Evolutionary conservation across 2,888 invertebrate species (phyloP).

Genomic region (Drosophila antonietae): DNA sequence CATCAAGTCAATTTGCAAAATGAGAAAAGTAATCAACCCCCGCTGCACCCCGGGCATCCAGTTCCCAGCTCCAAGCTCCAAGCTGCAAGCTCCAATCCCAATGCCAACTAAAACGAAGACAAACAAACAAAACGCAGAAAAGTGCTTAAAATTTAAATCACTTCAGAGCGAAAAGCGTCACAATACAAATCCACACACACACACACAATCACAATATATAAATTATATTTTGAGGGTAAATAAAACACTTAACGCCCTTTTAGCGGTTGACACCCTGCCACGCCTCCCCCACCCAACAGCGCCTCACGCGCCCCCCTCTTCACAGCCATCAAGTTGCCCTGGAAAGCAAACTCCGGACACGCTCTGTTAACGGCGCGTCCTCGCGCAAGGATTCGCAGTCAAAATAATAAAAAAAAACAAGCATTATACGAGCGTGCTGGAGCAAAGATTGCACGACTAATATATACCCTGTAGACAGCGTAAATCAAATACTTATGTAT

Average conservation of each 20-base stretch:
- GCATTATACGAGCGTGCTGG: not conserved
- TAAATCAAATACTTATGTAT: not conserved
- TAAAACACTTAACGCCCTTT: conserved; percentile 80
- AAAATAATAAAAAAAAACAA: conserved; percentile 16
- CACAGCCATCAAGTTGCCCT: conserved; percentile 15
- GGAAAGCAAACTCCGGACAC: conserved; percentile 64
- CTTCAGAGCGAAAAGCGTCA: conserved; percentile 63
- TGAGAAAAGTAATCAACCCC: conserved; percentile 76
- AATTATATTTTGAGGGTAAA: conserved; percentile 79
- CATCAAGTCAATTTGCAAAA: conserved; percentile 78
- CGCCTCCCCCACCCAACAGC: not conserved
- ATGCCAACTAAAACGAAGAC: conserved; percentile 14
- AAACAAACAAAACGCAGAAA: conserved; percentile 67
- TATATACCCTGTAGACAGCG: not conserved
- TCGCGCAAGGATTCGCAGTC: conserved; percentile 55
- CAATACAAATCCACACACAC: conserved; percentile 63
- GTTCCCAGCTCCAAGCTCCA: not conserved
- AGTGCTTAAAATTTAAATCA: conserved; percentile 80
- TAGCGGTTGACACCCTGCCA: conserved; percentile 70
- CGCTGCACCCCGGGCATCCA: not conserved
- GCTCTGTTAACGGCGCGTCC: conserved; percentile 75
- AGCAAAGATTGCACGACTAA: not conserved
- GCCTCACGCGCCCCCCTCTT: not conserved
- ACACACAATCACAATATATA: conserved; percentile 62
- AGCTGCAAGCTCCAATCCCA: not conserved